Conservation (phyloP, 2,888 invertebrate genomes). For the Napeogenes sylphis region DNA sequence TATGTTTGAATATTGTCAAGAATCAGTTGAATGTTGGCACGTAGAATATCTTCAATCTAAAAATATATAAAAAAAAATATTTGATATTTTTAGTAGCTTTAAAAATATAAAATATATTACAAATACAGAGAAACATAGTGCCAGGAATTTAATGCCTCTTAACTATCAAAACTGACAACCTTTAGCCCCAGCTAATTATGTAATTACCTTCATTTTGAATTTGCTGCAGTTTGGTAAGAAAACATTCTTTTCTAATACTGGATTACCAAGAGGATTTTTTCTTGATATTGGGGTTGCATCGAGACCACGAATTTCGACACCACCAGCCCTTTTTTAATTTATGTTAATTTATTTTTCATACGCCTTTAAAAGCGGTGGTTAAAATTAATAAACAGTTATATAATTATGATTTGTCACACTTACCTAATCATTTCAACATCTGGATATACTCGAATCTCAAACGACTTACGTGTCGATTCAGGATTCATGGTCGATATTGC, state of each 20-base stretch:
- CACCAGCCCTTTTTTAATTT: conserved; percentile 78
- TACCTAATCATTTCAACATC: conserved; percentile 72
- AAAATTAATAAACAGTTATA: no score
- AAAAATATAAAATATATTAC: no score
- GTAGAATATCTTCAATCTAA: conserved; percentile 73
- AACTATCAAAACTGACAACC: no score
- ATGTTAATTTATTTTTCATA: not conserved
- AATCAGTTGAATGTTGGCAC: conserved; percentile 82
- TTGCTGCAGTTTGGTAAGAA: conserved; percentile 82
- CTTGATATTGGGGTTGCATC: conserved; percentile 86
- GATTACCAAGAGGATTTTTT: conserved; percentile 82
- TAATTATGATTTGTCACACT: not conserved
- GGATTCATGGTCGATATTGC: conserved; percentile 69
- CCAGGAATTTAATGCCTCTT: no score
- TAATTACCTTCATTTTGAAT: conserved; percentile 57
- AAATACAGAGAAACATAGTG: no score
- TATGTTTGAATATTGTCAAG: conserved; percentile 82
- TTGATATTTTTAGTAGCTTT: no score
- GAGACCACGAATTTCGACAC: conserved; percentile 86
- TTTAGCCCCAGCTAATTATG: not conserved
- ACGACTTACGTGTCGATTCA: conserved; percentile 61
- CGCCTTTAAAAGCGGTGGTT: no score
- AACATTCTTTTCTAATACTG: conserved; percentile 85
- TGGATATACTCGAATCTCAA: conserved; percentile 69
- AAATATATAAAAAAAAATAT: not conserved